These are phyloP conservation scores for Minunthozetes semirufus DNA, from an alignment of 2,888 invertebrate species.

Conservation along the genomic window DNA sequence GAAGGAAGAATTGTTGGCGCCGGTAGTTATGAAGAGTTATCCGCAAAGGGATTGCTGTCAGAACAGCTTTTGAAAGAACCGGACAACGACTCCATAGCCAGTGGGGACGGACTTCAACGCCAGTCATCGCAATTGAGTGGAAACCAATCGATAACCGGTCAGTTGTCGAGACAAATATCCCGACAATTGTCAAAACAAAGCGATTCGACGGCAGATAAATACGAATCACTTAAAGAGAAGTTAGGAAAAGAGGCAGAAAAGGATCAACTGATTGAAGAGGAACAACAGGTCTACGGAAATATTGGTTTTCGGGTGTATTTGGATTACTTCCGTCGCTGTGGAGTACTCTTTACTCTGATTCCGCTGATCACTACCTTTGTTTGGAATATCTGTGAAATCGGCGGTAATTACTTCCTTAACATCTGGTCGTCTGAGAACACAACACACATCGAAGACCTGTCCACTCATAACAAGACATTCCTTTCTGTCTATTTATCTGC, in stretches of 20 bases:
- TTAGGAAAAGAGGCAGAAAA: not conserved
- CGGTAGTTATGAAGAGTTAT: constrained; percentile 48
- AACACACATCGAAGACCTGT: not conserved
- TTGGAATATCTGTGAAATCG: not conserved
- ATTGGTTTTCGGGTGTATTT: not conserved
- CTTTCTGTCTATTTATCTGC: not conserved
- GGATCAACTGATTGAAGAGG: not conserved
- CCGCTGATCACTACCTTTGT: not conserved
- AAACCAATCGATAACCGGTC: not conserved
- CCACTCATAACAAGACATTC: too few relatives aligned
- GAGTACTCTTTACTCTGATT: not conserved
- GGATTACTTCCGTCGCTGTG: not conserved
- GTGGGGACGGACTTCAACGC: not conserved
- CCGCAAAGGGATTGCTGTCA: constrained; percentile 28
- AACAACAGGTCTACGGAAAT: not conserved
- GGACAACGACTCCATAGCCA: not conserved
- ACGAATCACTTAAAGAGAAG: not conserved
- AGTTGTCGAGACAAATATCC: not conserved
- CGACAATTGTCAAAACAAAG: constrained; percentile 2
- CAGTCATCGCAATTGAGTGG: not conserved
- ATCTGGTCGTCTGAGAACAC: not conserved
- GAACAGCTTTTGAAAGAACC: not conserved
- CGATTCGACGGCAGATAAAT: not conserved
- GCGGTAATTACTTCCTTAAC: not conserved
- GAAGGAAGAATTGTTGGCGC: constrained; percentile 50